These are phyloP conservation scores for Myotis brandtii DNA, from an alignment of 2,113 vertebrate species.

Conservation along the genomic window DNA sequence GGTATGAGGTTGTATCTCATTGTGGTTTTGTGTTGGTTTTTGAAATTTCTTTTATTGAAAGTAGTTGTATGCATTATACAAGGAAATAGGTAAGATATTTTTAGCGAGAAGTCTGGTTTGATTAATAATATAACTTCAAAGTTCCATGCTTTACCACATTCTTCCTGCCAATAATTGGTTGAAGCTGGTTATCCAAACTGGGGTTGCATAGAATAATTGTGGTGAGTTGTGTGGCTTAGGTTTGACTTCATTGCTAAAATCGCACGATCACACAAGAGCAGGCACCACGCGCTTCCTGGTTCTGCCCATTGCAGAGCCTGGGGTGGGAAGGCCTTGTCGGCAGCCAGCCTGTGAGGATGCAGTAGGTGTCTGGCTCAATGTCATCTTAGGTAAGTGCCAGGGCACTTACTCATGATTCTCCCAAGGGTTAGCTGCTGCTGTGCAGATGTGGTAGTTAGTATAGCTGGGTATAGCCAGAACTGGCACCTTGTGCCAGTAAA, in stretches of 20 bases:
- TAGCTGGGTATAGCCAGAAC: not conserved
- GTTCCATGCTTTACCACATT: not conserved
- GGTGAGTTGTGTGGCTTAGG: not conserved
- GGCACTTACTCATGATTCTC: not conserved
- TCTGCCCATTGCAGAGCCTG: not conserved
- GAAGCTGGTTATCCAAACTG: not conserved
- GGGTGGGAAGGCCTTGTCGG: not conserved
- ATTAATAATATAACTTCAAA: not conserved
- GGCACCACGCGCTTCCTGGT: not conserved
- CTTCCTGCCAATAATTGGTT: not conserved
- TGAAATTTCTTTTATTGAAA: not conserved
- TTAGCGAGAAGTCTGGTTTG: not conserved
- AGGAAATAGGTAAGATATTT: not conserved
- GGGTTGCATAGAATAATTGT: not conserved
- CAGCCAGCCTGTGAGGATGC: not conserved
- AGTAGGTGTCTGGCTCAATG: not conserved
- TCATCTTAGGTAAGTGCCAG: not conserved
- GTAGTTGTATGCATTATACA: not conserved
- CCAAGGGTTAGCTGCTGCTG: not conserved
- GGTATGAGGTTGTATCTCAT: not conserved
- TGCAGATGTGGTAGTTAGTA: not conserved
- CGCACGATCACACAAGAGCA: not conserved
- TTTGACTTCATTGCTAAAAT: not conserved
- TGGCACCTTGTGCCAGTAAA: not conserved
- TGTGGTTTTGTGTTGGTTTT: slow-evolving; percentile 12